phyloP scores from a whole-genome alignment of 92 coral and sea anemone species.

The Siderastrea siderea region DNA sequence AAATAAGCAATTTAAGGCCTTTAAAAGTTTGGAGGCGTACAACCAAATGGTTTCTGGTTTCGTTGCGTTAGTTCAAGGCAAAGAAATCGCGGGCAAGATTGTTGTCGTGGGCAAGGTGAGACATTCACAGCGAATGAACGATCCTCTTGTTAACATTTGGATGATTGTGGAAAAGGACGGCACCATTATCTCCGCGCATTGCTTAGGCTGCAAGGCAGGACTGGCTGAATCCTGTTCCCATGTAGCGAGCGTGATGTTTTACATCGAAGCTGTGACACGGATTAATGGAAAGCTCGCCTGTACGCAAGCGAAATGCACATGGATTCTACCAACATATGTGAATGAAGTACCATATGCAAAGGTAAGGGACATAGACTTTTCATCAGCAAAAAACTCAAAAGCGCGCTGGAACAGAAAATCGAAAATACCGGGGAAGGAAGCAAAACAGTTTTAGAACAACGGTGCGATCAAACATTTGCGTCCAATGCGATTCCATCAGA shows the following conservation, averaged over 20 bases:
- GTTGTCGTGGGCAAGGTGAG: too few species aligned
- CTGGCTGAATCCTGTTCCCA: conserved; percentile 45
- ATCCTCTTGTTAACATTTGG: conserved; percentile 1
- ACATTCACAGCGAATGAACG: too few species aligned
- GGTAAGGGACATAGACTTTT: conserved; percentile 58
- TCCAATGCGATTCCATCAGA: conserved; percentile 35
- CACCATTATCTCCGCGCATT: conserved; percentile 46
- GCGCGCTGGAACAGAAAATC: conserved; percentile 45
- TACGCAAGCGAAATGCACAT: conserved; percentile 55
- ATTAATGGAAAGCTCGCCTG: conserved; percentile 42
- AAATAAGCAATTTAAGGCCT: too few species aligned
- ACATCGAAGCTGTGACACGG: conserved; percentile 38
- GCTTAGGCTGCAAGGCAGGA: conserved; percentile 62
- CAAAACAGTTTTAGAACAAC: conserved; percentile 18
- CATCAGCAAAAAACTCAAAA: conserved; percentile 58
- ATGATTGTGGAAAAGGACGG: conserved; percentile 53
- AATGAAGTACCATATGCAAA: conserved; percentile 40
- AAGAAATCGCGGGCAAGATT: too few species aligned
- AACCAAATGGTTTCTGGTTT: too few species aligned
- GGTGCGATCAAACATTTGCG: conserved; percentile 25
- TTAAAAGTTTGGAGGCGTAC: too few species aligned
- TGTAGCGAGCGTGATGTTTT: conserved; percentile 38
- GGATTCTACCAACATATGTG: conserved; percentile 57
- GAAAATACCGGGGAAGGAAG: conserved; percentile 22
- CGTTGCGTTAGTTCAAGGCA: too few species aligned